phyloP scores from a whole-genome alignment of 2,888 invertebrate species.

The Meta bourneti region DNA sequence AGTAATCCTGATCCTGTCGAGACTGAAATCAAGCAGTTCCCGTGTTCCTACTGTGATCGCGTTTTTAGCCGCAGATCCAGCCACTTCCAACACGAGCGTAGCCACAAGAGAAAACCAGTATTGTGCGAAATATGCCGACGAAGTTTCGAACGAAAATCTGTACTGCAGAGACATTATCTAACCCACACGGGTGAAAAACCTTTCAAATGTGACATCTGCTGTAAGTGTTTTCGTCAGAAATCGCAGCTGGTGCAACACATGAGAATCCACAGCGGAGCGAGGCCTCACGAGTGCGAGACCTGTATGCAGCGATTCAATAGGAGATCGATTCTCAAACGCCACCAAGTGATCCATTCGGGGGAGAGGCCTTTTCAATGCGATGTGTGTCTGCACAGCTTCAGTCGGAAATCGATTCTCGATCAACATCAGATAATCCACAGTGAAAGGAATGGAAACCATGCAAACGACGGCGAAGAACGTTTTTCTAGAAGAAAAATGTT shows the following conservation, averaged over 20 bases:
- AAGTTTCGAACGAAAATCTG: not conserved
- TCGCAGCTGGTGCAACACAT: constrained; percentile 9
- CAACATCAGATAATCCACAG: constrained; percentile 13
- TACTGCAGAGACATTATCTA: constrained; percentile 7
- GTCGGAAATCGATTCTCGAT: constrained; percentile 13
- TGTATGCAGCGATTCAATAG: not conserved
- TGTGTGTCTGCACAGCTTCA: not conserved
- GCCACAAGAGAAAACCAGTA: not conserved
- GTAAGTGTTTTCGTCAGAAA: not conserved
- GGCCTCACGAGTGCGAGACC: constrained; percentile 7
- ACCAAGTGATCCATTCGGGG: not conserved
- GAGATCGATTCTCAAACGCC: not conserved
- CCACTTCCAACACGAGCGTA: constrained; percentile 34
- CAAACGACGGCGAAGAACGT: not conserved
- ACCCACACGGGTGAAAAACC: constrained; percentile 2
- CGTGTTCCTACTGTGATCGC: constrained; percentile 20
- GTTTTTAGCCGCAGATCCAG: constrained; percentile 9
- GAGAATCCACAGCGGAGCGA: not conserved
- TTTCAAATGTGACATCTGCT: not conserved
- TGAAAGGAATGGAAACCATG: not conserved
- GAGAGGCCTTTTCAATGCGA: constrained; percentile 18
- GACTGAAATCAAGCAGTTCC: not conserved
- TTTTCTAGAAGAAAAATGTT: not conserved
- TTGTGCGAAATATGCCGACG: constrained; percentile 5
- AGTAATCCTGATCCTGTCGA: not conserved